Conservation (phyloP, 2,113 vertebrate genomes). For the Thinocorus orbignyianus region DNA sequence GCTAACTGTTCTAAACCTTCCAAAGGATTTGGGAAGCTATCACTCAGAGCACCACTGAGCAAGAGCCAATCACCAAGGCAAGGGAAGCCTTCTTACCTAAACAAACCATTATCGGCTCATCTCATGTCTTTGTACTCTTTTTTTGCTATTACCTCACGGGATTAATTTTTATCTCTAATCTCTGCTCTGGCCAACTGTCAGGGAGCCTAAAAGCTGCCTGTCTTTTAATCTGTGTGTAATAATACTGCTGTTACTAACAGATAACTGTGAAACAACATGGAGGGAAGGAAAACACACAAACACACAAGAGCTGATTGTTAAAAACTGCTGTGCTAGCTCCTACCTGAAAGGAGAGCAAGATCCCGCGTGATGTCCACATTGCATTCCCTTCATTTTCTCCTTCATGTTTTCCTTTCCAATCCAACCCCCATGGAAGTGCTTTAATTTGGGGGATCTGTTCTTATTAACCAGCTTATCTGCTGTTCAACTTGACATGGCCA, state of each 20-base stretch:
- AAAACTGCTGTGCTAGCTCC: background rate
- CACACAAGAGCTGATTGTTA: slow-evolving; percentile 8
- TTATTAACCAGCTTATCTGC: background rate
- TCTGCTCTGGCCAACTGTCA: slow-evolving; percentile 69
- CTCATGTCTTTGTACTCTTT: slow-evolving; percentile 68
- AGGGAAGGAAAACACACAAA: slow-evolving; percentile 39
- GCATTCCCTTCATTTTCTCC: background rate
- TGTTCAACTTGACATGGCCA: background rate
- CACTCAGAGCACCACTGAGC: slow-evolving; percentile 17
- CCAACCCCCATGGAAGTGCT: background rate
- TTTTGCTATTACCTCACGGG: slow-evolving; percentile 66
- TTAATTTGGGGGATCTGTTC: background rate
- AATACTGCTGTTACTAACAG: slow-evolving; percentile 66
- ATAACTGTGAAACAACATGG: slow-evolving; percentile 60
- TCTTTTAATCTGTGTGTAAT: slow-evolving; percentile 67
- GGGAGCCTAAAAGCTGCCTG: slow-evolving; percentile 60
- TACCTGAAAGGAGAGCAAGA: slow-evolving; percentile 21
- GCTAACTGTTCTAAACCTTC: slow-evolving; percentile 7
- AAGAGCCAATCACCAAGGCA: slow-evolving; percentile 21
- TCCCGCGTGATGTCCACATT: background rate
- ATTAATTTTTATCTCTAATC: slow-evolving; percentile 72
- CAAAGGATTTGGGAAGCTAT: slow-evolving; percentile 54
- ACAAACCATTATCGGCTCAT: slow-evolving; percentile 67
- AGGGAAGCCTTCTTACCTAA: slow-evolving; percentile 57
- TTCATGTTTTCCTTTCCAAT: background rate